Conservation (phyloP, 2,797 vertebrate genomes). For the Distichodus sexfasciatus region DNA sequence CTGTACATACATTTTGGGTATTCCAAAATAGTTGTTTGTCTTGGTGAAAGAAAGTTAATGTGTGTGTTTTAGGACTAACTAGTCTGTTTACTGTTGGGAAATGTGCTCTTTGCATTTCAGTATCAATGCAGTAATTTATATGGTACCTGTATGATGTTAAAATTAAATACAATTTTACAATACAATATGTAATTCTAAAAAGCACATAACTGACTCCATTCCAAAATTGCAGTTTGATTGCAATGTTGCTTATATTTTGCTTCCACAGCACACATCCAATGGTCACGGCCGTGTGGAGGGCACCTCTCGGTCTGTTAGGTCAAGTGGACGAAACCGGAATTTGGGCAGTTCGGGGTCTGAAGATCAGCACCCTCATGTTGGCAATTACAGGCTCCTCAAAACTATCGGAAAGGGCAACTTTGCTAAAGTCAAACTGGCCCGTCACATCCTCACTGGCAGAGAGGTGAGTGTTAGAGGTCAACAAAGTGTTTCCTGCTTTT, state of each 20-base stretch:
- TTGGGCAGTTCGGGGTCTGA: constrained; percentile 77
- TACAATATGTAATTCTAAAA: no score
- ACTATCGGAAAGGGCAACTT: constrained; percentile 99
- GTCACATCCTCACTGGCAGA: constrained; percentile 96
- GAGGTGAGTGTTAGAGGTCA: constrained; percentile 78
- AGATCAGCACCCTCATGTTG: constrained; percentile 93
- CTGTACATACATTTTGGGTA: no score
- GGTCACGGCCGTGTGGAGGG: constrained; percentile 83
- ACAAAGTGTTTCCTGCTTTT: constrained; percentile 30
- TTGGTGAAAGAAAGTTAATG: no score
- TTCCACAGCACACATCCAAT: constrained; percentile 80
- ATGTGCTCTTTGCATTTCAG: no score
- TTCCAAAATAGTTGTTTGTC: background rate
- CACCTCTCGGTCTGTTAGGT: constrained; percentile 70
- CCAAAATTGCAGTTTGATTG: background rate
- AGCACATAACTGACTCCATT: no score
- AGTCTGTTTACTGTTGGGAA: no score
- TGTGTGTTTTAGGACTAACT: no score
- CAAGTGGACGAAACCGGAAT: constrained; percentile 85
- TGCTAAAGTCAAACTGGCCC: constrained; percentile 95
- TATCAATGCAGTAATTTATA: no score
- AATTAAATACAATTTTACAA: no score
- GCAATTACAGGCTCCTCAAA: constrained; percentile 96
- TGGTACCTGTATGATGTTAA: no score
- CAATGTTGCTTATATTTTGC: background rate